A percentile compares a stretch with the other conserved stretches of the same genome.
Conservation (phyloP, 2,113 vertebrate species). For the Eurystomus gularis region DNA sequence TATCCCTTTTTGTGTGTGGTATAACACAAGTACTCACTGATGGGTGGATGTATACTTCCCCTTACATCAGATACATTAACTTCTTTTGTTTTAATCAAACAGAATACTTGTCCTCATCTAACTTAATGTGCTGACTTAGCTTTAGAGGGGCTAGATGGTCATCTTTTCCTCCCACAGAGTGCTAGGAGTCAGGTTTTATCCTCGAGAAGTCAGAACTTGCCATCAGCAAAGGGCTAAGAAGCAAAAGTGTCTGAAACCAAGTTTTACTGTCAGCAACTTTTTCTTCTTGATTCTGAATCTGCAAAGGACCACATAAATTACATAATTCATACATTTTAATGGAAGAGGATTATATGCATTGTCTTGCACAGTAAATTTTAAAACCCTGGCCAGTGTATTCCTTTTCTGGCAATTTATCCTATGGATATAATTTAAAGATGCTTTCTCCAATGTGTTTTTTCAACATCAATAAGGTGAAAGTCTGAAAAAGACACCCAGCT, state of each 20-base stretch:
- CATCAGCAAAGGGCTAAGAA: not conserved
- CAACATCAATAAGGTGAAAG: not conserved
- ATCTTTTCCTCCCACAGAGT: not conserved
- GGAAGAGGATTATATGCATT: not conserved
- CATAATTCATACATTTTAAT: not conserved
- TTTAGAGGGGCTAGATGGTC: not conserved
- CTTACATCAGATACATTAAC: not conserved
- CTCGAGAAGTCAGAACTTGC: not conserved
- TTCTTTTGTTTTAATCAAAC: not conserved
- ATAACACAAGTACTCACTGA: not conserved
- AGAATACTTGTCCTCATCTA: not conserved
- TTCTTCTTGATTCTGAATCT: not conserved
- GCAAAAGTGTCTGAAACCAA: not conserved
- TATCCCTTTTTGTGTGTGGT: not conserved
- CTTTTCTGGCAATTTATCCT: not conserved
- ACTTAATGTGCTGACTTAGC: not conserved
- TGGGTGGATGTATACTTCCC: not conserved
- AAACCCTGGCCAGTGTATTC: not conserved
- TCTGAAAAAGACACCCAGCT: not conserved
- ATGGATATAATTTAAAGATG: not conserved
- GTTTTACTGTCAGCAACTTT: not conserved
- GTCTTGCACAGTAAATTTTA: not conserved
- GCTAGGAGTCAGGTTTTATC: not conserved
- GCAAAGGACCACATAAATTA: not conserved
- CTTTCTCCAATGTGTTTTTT: not conserved